Evolutionary conservation across 2,888 invertebrate genomes (phyloP).

Genomic region (Atethmia centrago): DNA sequence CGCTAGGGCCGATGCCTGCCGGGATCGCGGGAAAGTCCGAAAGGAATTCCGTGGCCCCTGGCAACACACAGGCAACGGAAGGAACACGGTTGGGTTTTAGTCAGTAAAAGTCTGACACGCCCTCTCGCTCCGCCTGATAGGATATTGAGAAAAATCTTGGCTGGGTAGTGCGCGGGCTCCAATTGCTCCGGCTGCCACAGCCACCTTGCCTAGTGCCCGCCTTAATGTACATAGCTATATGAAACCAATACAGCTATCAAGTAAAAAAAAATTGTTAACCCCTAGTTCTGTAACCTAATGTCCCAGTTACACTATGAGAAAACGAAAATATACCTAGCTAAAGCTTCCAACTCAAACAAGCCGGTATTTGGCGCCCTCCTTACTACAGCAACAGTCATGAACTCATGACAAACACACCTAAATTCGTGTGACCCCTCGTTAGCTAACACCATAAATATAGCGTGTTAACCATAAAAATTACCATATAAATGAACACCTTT

Average conservation of each 20-base stretch:
- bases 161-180: no score
- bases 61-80: no score
- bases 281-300: not conserved
- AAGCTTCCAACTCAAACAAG: conserved; percentile 1
- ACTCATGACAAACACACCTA: conserved; percentile 36
- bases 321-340: conserved; percentile 15
- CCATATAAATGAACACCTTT: conserved; percentile 52
- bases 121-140: no score
- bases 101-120: no score
- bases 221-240: not conserved
- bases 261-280: not conserved
- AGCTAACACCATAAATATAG: conserved; percentile 45
- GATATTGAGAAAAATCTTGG: no score
- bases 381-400: conserved; percentile 29
- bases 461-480: conserved; percentile 58
- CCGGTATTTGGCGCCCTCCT: conserved; percentile 43
- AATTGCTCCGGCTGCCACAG: no score
- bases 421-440: conserved; percentile 52
- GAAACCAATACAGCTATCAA: not conserved
- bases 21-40: no score
- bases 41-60: no score
- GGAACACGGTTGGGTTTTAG: no score
- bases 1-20: no score
- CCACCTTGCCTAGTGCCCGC: no score
- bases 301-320: not conserved